Evolutionary conservation across 2,888 invertebrate species (phyloP), one percentile per base, ranked within the genome.

Genomic region (Cheilosia vulpina): DNA sequence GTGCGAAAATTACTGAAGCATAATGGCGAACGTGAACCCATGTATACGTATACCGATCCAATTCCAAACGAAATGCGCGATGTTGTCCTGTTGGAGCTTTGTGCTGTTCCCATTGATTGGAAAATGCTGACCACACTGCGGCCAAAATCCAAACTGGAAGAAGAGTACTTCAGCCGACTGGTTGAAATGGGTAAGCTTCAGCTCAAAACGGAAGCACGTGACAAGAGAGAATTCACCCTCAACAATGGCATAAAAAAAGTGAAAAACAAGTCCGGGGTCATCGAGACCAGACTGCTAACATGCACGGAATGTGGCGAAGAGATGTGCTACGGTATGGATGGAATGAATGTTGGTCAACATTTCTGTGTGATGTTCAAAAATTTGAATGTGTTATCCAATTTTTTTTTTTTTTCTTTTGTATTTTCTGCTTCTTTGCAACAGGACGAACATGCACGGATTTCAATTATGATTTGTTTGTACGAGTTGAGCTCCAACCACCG

Each of bases 21-120:
- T 24, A 91, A 91, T 68, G 92, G 92, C 0, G 92, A 91, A 66
- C 89, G 91, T 2, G 92, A 92, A 43, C 87, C 89, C 1, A 65
- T 89, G 2, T 92, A 92, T 76, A 66, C 91, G 0, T 94, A 94
- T 88, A 93, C 94, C 88, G 96, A 98, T 92, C 97, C 98, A 0
- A 93, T 97, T 87, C 97, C 98, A 2, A 93, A 93, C 0, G 97
- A 97, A 91, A 97, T 98, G 97, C 94, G 90, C 81, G 89, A 89
- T 38, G 89, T 92, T 55, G 88, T 90, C 2, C 88, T 92, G 0
- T 89, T 90, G 88, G 97, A 98, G 89, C 93, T 98, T 62, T 96
- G 96, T 89, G 94, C 95, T 11, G 97, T 98, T 19, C 95, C 96
- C 45, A 98, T 98, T 84, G 97, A 97, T 90, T 98, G 98, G 98